A percentile compares a stretch with the other conserved stretches of the same genome.
Evolutionary conservation across 2,113 vertebrate species (phyloP).

Genomic region (Pterocles burchelli): DNA sequence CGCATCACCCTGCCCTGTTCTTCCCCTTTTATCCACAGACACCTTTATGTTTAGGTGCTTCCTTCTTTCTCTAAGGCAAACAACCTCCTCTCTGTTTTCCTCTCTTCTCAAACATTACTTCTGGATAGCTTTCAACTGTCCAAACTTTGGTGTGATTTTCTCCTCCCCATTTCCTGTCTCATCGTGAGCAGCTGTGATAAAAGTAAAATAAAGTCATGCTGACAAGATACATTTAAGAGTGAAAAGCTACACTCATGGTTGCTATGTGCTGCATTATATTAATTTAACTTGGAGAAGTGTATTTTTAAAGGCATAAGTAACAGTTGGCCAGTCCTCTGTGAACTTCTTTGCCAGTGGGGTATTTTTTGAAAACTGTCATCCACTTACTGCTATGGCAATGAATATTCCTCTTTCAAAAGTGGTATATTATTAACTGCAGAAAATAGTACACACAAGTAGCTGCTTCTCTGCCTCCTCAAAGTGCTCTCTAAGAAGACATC

Average conservation of each 20-base stretch:
- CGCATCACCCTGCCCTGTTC: neutral
- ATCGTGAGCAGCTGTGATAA: neutral
- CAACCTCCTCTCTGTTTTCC: neutral
- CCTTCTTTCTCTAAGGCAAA: neutral
- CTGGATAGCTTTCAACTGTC: neutral
- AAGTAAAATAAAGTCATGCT: neutral
- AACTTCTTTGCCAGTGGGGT: neutral
- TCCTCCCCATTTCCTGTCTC: neutral
- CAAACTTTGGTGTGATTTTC: neutral
- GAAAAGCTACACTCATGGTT: neutral
- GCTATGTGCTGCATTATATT: neutral
- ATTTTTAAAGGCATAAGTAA: neutral
- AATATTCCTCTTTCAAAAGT: slow-evolving; percentile 17
- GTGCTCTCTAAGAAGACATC: neutral
- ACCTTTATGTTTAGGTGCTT: neutral
- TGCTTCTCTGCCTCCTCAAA: neutral
- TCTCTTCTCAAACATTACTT: neutral
- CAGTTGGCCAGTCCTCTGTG: neutral
- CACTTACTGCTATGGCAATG: slow-evolving; percentile 30
- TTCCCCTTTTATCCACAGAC: neutral
- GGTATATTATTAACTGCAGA: slow-evolving; percentile 4
- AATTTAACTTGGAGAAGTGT: neutral
- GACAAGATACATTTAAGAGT: neutral
- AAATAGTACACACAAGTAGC: slow-evolving; percentile 4
- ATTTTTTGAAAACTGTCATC: slow-evolving; percentile 10